These are phyloP conservation scores for Percopsis omiscomaycus DNA, from an alignment of 2,797 vertebrate genomes.

Conservation along the genomic window DNA sequence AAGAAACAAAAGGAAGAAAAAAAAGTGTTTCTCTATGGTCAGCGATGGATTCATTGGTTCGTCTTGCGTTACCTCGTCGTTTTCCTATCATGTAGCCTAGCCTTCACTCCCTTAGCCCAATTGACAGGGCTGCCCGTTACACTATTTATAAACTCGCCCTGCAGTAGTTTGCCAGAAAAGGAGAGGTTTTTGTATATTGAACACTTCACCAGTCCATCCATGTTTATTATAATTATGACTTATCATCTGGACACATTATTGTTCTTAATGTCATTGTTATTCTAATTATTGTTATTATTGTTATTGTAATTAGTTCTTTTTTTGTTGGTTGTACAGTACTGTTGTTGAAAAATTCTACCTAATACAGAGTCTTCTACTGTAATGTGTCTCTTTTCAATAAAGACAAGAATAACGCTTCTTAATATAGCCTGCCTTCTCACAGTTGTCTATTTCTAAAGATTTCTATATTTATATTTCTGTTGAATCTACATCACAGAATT, in stretches of 20 bases:
- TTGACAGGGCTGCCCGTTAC: constrained; percentile 58
- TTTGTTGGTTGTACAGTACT: constrained; percentile 90
- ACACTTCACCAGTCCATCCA: constrained; percentile 58
- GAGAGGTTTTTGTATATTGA: constrained; percentile 70
- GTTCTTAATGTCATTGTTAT: constrained; percentile 77
- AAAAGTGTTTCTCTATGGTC: constrained; percentile 31
- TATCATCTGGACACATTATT: constrained; percentile 72
- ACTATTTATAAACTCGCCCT: constrained; percentile 87
- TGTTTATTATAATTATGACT: constrained; percentile 71
- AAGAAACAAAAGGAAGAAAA: constrained; percentile 31
- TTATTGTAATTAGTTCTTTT: constrained; percentile 46
- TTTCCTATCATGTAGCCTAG: constrained; percentile 68
- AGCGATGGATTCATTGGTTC: constrained; percentile 47
- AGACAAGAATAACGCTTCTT: constrained; percentile 81
- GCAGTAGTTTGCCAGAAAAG: constrained; percentile 73
- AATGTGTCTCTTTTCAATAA: constrained; percentile 95
- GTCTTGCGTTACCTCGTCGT: constrained; percentile 84
- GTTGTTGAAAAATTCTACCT: constrained; percentile 83
- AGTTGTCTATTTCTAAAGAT: neutral
- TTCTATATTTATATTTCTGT: too few species aligned
- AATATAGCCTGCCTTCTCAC: constrained; percentile 58
- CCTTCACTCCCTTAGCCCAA: constrained; percentile 59
- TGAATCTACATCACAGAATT: neutral
- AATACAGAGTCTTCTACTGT: constrained; percentile 84
- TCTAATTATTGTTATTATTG: constrained; percentile 70